Evolutionary conservation across 2,797 vertebrate genomes (phyloP).

Genomic region (Varecia variegata): DNA sequence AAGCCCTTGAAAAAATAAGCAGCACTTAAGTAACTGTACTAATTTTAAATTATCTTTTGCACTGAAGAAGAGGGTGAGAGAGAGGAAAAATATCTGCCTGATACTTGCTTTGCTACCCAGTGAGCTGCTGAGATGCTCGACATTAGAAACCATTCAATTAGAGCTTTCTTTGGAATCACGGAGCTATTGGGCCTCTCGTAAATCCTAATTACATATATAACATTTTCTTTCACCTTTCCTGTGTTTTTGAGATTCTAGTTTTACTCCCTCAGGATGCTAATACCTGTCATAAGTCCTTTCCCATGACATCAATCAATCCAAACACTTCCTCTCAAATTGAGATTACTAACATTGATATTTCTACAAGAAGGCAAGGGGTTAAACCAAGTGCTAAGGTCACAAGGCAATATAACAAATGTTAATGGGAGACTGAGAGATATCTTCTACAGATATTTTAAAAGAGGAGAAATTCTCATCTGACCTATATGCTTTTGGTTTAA

Average conservation of each 20-base stretch:
- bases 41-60: not conserved
- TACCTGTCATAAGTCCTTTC: not conserved
- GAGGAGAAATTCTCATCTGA: not conserved
- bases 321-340: not conserved
- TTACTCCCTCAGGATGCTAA: not conserved
- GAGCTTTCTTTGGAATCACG: not conserved
- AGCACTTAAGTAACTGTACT: not conserved
- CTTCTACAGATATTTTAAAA: not conserved
- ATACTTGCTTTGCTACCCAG: not conserved
- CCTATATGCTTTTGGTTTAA: not conserved
- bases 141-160: not conserved
- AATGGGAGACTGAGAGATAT: fast-evolving
- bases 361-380: not conserved
- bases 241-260: not conserved
- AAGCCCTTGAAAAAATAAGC: not conserved
- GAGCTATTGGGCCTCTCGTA: not conserved
- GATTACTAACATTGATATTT: not conserved
- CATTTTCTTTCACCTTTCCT: not conserved
- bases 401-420: not conserved
- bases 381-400: not conserved
- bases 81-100: too few species aligned
- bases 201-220: not conserved
- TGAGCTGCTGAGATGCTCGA: not conserved
- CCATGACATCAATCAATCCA: not conserved
- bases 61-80: not conserved